A percentile compares a stretch with the other conserved stretches of the same genome.
Evolutionary conservation across 2,888 invertebrate genomes (phyloP).

Genomic region (Syrphus vitripennis): DNA sequence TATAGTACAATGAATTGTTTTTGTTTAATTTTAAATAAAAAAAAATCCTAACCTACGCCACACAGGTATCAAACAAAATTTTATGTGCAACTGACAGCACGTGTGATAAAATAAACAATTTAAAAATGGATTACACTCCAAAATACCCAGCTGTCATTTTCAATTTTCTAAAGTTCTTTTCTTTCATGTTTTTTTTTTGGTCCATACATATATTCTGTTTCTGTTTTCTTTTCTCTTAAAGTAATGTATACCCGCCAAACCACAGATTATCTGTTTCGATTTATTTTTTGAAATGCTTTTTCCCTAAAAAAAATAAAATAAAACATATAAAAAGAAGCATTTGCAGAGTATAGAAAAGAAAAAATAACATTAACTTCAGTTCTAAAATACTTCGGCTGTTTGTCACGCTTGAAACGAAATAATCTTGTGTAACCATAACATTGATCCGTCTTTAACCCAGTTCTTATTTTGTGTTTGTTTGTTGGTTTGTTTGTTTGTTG

Average conservation of each 20-base stretch:
- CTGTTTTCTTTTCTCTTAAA: too few species aligned
- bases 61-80: background rate
- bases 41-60: too few species aligned
- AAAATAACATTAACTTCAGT: slow-evolving; percentile 6
- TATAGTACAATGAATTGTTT: background rate
- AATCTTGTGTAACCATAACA: slow-evolving; percentile 65
- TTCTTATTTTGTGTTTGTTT: background rate
- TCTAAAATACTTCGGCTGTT: slow-evolving; percentile 60
- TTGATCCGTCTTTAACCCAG: slow-evolving; percentile 56
- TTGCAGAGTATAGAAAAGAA: background rate
- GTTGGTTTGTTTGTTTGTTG: background rate
- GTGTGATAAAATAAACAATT: background rate
- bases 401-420: slow-evolving; percentile 64
- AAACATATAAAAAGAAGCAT: background rate
- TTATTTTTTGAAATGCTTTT: slow-evolving; percentile 16
- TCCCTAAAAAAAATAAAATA: background rate
- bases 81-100: background rate
- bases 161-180: slow-evolving; percentile 15
- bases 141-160: slow-evolving; percentile 7
- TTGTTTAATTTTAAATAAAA: background rate
- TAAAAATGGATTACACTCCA: background rate
- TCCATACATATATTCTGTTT: background rate
- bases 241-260: slow-evolving; percentile 21
- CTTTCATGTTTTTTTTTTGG: background rate
- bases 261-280: slow-evolving; percentile 44